Conservation (phyloP, 1,140 invertebrate genomes). For the Spodoptera frugiperda region DNA sequence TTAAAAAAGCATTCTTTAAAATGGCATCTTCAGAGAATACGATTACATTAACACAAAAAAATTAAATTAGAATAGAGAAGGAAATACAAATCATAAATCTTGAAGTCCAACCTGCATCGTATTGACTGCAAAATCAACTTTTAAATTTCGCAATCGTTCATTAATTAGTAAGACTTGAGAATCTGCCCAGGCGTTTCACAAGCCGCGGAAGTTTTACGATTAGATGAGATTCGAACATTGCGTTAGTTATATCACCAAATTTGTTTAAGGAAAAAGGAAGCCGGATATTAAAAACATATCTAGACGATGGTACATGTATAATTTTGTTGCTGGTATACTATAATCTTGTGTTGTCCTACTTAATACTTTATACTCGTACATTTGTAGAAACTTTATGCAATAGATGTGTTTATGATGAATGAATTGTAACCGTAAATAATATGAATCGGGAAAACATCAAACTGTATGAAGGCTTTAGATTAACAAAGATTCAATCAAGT, state of each 20-base stretch:
- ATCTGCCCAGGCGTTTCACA: conserved; percentile 3
- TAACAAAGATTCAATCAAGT: too few relatives aligned
- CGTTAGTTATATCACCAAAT: conserved; percentile 8
- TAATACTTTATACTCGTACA: conserved; percentile 12
- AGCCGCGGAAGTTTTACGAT: background rate
- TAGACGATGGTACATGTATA: background rate
- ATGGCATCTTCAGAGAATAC: too few relatives aligned
- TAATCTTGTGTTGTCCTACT: background rate
- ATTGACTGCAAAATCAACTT: background rate
- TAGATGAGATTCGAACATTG: background rate
- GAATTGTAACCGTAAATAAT: too few relatives aligned
- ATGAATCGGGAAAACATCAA: too few relatives aligned
- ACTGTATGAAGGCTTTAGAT: too few relatives aligned
- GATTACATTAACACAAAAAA: too few relatives aligned
- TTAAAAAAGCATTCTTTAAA: too few relatives aligned
- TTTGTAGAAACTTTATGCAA: background rate
- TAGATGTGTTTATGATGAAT: too few relatives aligned
- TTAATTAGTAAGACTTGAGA: background rate
- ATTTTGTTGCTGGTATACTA: background rate
- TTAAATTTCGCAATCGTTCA: conserved; percentile 8
- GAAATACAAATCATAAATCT: too few relatives aligned
- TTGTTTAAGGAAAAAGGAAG: background rate
- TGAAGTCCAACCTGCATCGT: too few relatives aligned
- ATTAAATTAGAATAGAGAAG: too few relatives aligned
- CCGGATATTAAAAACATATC: conserved; percentile 15